Evolutionary conservation across 2,888 invertebrate species (phyloP), one percentile per base, ranked within the genome.

Genomic region (Heliconius ismenius): DNA sequence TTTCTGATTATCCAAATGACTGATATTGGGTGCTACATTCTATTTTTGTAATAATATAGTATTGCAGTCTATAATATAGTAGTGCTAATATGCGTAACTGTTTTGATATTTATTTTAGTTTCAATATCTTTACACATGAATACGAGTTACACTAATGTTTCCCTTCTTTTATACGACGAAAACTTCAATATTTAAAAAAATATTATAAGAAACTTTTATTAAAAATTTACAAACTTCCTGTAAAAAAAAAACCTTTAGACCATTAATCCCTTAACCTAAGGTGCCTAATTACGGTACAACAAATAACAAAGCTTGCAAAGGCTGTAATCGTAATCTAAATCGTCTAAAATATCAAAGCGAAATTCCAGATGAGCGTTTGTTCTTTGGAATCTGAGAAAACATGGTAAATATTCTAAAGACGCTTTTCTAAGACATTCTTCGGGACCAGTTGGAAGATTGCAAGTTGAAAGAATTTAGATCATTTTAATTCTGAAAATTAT

Each of bases 311-410:
- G 73, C 62, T 43, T 43, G 62, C 43, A 63, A 62, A 39, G 28
- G 43, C 73, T 73, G 39, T 73, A 63, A 73, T 73, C 73, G 39
- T 63, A 43, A 73, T 63, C 62, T 62, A 62, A 73, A 62, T 63
- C 63, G 73, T 73, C 73, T 73, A 73, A 39, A 73, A 73, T 73
- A 73, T 73, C 73, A 73, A 73, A 73, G 73, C 6, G 73, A 73
- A 73, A 73, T 73, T 62, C 73, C 73, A 43, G 43, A 73, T 72
- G 36, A 63, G 62, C 39, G 73, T 73, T 73, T 73, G 62, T 63
- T 63, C 62, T 73, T 24, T 62, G 62, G 73, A 73, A 73, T 73
- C 60, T 39, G 73, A 73, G 73, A 43, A 43, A 73, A 21, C 21
- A 62, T 62, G 73, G 43, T 62, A 73, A 73, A 63, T 73, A 73